These are phyloP conservation scores for Pachypsylla venusta DNA, from an alignment of 1,140 invertebrate genomes.

Conservation along the genomic window DNA sequence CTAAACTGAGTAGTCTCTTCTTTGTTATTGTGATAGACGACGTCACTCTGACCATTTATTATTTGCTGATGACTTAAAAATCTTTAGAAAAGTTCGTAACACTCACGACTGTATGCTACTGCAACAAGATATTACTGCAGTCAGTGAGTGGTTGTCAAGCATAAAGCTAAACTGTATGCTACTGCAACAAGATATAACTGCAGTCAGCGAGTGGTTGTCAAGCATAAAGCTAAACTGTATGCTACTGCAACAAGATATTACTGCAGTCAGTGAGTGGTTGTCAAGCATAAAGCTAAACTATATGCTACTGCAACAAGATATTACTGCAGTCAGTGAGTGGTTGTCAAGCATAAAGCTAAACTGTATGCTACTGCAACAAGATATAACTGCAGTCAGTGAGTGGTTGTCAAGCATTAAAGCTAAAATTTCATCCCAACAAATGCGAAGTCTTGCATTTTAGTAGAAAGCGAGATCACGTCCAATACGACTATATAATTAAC, in stretches of 20 bases:
- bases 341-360: too few species aligned
- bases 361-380: neutral
- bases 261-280: neutral
- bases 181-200: too few species aligned
- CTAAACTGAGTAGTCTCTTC: neutral
- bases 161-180: too few species aligned
- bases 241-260: neutral
- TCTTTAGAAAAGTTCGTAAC: neutral
- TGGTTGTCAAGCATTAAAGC: neutral
- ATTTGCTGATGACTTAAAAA: slow-evolving; percentile 10
- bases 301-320: too few species aligned
- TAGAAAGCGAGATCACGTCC: too few species aligned
- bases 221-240: too few species aligned
- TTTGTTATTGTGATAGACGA: slow-evolving; percentile 1
- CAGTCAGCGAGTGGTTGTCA: too few species aligned
- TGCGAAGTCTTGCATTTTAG: neutral
- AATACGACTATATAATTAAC: too few species aligned
- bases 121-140: neutral
- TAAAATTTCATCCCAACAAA: neutral
- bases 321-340: too few species aligned
- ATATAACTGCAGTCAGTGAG: neutral
- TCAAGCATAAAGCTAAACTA: too few species aligned
- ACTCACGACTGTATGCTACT: neutral
- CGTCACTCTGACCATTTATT: neutral
- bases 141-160: neutral